Base-by-base conservation (phyloP, 2,797 vertebrate genomes). In the Perodicticus potto region DNA sequence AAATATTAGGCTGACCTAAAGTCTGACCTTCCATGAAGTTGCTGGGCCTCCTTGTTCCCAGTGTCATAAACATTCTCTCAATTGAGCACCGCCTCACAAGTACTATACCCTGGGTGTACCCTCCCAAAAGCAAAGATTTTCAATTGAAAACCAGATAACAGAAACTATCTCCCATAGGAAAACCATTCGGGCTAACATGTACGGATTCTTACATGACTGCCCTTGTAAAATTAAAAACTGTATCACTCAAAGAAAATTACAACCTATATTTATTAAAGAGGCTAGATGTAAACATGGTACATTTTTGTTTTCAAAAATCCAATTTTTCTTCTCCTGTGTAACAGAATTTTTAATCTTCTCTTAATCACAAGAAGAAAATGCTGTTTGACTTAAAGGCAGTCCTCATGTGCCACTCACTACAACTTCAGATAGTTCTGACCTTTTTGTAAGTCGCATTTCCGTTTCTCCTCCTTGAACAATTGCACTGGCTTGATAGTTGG, bases 171-270 rank as follows among this genome's bases (percentile, higher is more conserved):
- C 78, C 49, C 6, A 25, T 1, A 23, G 16, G 72, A 88, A 88
- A 23, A 49, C 12, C n/a, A 73, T 19, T 84, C 23, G 90, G 87
- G 49, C 8, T 69, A 72, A 76, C 90, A 84, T 20, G 10, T 32
- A 40, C 25, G 32, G 37, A 94, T 80, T 78, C 83, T 74, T 63
- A 74, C 0, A 23, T 86, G n/a, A 63, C 3, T 70, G 11, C 5
- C 69, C 29, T 73, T 94, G 90, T 32, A 95, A 95, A 97, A 94
- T 83, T 89, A 55, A 96, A 86, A 94, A 91, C 6, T 67, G 14
- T 9, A 87, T 70, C 43, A 82, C 32, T 88, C 34, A 74, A 89
- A 59, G 74, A 94, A 95, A 89, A 93, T 78, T 77, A 81, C 32
- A 84, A 89, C 12, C n/a, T 49, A 78, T 61, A 65, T 95, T 83